These are phyloP conservation scores for Xenopus tropicalis DNA, from an alignment of 2,113 vertebrate species.

Conservation along the genomic window UCB_Xtro_10.0 CM004450.2:81495501-81496000, in stretches of 20 bases:
- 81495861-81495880: conserved; percentile 6
- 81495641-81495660: background rate
- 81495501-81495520: no score
- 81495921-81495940: conserved; percentile 45
- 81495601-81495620: background rate
- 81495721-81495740: conserved; percentile 27
- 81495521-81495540: no score
- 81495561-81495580: no score
- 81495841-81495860: conserved; percentile 6
- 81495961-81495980: no score
- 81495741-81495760: conserved; percentile 25
- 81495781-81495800: conserved; percentile 18
- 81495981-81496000: no score
- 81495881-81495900: conserved; percentile 29
- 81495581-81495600: background rate
- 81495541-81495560: no score
- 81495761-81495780: conserved; percentile 22
- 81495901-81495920: conserved; percentile 46
- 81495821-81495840: conserved; percentile 18
- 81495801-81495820: conserved; percentile 1
- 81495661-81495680: background rate
- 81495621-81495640: background rate
- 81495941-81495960: background rate
- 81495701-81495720: conserved; percentile 21
- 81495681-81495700: background rate